Base-by-base conservation (phyloP, 2,113 vertebrate species). In the Pedetes capensis region DNA sequence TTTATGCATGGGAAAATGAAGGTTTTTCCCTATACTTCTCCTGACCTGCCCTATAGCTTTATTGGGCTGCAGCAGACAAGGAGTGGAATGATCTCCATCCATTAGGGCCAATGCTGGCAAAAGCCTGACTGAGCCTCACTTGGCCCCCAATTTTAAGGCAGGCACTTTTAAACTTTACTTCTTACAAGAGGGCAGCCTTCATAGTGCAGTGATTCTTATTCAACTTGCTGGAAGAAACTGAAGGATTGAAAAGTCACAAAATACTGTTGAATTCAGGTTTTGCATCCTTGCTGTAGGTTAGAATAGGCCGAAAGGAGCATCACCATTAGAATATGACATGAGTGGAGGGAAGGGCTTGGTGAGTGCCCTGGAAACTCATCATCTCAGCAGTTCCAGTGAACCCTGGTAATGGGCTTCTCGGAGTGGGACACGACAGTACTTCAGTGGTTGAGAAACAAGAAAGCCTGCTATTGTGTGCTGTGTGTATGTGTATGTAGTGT, bases 1-100 rank as follows among this genome's bases (percentile, higher is more conserved):
- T 68, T 29, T 79, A 53, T 72, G 27, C 16, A 0, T 47, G 39
- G 76, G 32, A 89, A 72, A 69, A 8, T 53, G 34, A 63, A 42
- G n/a, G 11, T 34, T 18, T 86, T 74, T 80, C n/a, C 53, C 18
- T 47, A 0, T n/a, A 9, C 32, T 53, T 79, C 25, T 6, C 18
- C 20, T 9, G 37, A 51, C 39, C 34, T 81, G 6, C 49, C 49
- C n/a, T 34, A 0, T 13, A 5, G 17, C 42, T 39, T 49, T 23
- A 8, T 12, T 34, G 79, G 49, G 37, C 63, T 57, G 51, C 49
- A 6, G 2, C 5, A 3, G 63, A 18, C 75, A 25, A 12, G 8
- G 16, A 11, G 2, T 4, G 3, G 12, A 29, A 64, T 16, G 10
- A 2, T 25, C 42, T 47, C 51, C 20, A 0, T n/a, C 22, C 7